Evolutionary conservation across 2,113 vertebrate genomes (phyloP), one percentile per base, ranked within the genome.

Genomic region (Crotophaga sulcirostris): DNA sequence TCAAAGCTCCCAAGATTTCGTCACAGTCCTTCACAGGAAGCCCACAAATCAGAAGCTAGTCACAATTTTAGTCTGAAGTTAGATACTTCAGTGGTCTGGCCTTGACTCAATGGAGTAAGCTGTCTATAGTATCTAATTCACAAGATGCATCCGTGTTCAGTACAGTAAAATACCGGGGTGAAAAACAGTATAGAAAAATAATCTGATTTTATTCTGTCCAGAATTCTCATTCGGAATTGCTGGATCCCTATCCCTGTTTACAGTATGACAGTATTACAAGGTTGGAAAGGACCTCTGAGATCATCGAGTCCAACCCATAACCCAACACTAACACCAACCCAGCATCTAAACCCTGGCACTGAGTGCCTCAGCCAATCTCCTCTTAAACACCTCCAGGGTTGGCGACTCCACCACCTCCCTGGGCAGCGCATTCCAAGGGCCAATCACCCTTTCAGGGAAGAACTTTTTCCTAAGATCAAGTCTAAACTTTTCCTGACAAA

Each of bases 121-220:
- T 66, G 36, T 40, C 45, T 42, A 6, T 1, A 19, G 47, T 16
- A 40, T 47, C 47, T 3, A 1, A 19, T 55, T 25, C 66, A 23
- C 5, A 24, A 2, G 2, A 6, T 3, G 4, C 11, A 24, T 17
- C 29, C 34, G 3, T 5, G 10, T 14, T 7, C 42, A 49, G 5
- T 6, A 15, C 33, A 33, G 7, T 10, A 26, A 31, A 45, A 80
- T 26, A 33, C 14, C n/a, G 5, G 28, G 8, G 38, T 82, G 47
- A 56, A 64, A 78, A 92, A 58, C 13, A 55, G 15, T 3, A 18
- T 1, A 49, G 26, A 56, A 63, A 40, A 87, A 8, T 7, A 42
- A 18, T 4, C 8, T 7, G 0, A 2, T 74, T 62, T 87, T 1
- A 55, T 13, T 21, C 36, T 59, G 16, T 24, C 36, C 63, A 66